phyloP scores from a whole-genome alignment of 2,797 vertebrate genomes.

The Rhinichthys osculus region DNA sequence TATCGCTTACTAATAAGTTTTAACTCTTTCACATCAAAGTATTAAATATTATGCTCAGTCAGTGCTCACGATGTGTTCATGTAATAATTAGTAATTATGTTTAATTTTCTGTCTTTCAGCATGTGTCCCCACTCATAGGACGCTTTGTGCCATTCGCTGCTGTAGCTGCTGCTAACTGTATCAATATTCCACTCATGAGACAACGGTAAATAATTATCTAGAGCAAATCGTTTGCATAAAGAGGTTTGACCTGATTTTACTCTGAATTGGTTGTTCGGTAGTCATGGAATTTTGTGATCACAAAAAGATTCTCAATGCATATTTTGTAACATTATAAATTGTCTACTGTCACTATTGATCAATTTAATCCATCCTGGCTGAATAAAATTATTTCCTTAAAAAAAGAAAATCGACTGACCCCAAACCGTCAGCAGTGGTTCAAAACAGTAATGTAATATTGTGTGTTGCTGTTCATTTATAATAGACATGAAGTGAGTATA shows the following conservation, averaged over 20 bases:
- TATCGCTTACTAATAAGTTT: background rate
- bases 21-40: background rate
- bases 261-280: background rate
- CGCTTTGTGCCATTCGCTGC: constrained; percentile 98
- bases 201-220: constrained; percentile 84
- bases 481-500: background rate
- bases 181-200: constrained; percentile 98
- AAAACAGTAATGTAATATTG: background rate
- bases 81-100: background rate
- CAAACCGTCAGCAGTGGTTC: background rate
- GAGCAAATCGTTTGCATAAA: background rate
- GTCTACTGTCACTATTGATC: background rate
- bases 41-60: background rate
- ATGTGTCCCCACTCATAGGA: constrained; percentile 91
- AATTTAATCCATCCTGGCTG: background rate
- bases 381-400: background rate
- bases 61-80: background rate
- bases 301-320: background rate
- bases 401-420: background rate
- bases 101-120: constrained; percentile 75
- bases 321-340: background rate
- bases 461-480: background rate
- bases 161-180: constrained; percentile 97
- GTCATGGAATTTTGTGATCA: background rate
- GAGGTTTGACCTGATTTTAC: constrained; percentile 5